These are phyloP conservation scores for Vultur gryphus DNA, from an alignment of 2,797 vertebrate species.

Conservation along the genomic window DNA sequence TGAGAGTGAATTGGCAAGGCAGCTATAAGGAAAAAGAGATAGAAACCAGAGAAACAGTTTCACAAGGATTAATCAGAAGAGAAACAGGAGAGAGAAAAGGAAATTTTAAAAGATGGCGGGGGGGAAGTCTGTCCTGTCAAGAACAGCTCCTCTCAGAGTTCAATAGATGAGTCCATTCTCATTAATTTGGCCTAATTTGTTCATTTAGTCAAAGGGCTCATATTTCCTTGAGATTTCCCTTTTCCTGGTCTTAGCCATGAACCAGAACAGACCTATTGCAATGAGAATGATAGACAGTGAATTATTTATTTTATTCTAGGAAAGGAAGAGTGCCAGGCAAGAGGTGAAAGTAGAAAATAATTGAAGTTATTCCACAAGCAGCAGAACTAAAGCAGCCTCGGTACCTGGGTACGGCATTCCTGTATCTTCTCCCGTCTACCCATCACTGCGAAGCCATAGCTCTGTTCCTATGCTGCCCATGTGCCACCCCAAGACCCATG, in stretches of 20 bases:
- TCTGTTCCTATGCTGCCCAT: not conserved
- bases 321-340: not conserved
- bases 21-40: not conserved
- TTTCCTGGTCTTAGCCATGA: not conserved
- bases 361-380: not conserved
- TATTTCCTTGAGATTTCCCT: not conserved
- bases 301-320: not conserved
- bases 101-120: not conserved
- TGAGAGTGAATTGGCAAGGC: not conserved
- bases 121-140: not conserved
- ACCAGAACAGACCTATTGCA: not conserved
- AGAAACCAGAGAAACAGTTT: not conserved
- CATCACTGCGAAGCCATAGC: not conserved
- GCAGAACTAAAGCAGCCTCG: not conserved
- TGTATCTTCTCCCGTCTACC: not conserved
- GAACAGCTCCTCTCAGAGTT: not conserved
- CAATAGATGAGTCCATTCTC: not conserved
- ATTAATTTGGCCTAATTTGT: not conserved
- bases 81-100: not conserved
- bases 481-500: not conserved
- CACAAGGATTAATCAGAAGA: not conserved
- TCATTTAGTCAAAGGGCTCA: not conserved
- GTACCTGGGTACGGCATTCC: not conserved
- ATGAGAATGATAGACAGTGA: not conserved
- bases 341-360: not conserved